These are phyloP conservation scores for Lophochroa leadbeateri DNA, from an alignment of 2,113 vertebrate species.

Conservation along the genomic window DNA sequence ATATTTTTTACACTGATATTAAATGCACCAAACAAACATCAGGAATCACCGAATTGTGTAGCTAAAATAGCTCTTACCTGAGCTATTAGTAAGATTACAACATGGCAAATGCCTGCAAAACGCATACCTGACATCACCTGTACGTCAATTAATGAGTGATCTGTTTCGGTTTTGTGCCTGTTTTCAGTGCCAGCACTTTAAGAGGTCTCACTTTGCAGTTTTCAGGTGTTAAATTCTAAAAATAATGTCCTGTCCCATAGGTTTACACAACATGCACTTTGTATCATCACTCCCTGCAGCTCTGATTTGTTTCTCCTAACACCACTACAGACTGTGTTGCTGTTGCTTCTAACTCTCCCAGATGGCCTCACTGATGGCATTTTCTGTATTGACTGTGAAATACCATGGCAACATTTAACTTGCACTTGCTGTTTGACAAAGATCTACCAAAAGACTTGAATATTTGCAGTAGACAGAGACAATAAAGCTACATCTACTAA, in stretches of 20 bases:
- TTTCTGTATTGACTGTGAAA: background rate
- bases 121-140: background rate
- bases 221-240: background rate
- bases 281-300: background rate
- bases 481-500: background rate
- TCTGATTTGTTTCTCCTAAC: slow-evolving; percentile 27
- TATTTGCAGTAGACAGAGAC: background rate
- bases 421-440: background rate
- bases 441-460: background rate
- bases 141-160: background rate
- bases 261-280: background rate
- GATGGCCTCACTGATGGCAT: background rate
- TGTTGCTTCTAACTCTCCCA: background rate
- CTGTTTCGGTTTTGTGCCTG: background rate
- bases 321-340: background rate
- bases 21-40: background rate
- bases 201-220: background rate
- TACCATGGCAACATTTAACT: background rate
- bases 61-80: background rate
- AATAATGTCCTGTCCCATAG: background rate
- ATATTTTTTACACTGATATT: background rate
- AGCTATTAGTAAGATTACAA: background rate
- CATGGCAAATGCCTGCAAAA: background rate
- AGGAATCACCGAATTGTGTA: background rate
- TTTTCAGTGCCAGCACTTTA: background rate